phyloP scores from a whole-genome alignment of 2,888 invertebrate species.

The Leptinotarsa haldemani region DNA sequence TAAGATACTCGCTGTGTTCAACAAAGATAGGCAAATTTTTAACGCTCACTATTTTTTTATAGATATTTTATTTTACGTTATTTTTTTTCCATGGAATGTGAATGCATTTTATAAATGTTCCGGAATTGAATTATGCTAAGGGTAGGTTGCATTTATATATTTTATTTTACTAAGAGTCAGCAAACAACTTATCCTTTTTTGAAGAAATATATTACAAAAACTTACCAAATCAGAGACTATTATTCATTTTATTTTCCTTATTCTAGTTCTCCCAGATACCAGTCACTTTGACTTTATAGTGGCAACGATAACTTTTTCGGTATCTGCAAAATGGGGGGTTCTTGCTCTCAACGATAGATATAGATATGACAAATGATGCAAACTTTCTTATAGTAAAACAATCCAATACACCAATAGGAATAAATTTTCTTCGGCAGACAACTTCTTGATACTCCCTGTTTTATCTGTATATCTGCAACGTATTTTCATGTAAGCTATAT shows the following conservation, averaged over 20 bases:
- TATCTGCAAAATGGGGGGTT: too few relatives aligned
- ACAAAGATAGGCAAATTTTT: constrained; percentile 18
- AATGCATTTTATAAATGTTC: constrained; percentile 30
- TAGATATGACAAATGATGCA: too few relatives aligned
- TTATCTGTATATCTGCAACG: too few relatives aligned
- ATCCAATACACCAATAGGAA: too few relatives aligned
- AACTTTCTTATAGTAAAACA: too few relatives aligned
- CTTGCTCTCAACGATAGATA: too few relatives aligned
- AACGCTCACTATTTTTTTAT: constrained; percentile 20
- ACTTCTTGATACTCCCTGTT: too few relatives aligned
- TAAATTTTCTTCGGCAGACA: too few relatives aligned
- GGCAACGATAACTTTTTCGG: too few relatives aligned
- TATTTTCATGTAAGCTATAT: too few relatives aligned
- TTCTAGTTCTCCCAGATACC: not conserved
- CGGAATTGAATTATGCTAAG: not conserved
- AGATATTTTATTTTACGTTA: constrained; percentile 18
- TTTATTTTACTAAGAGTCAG: constrained; percentile 14
- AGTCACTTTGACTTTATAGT: too few relatives aligned
- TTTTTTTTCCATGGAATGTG: not conserved
- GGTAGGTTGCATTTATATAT: constrained; percentile 8
- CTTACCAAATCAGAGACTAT: not conserved
- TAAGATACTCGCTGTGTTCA: constrained; percentile 27
- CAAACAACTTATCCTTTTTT: constrained; percentile 9
- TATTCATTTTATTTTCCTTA: not conserved
- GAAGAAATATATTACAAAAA: constrained; percentile 9